A percentile compares a stretch with the other conserved stretches of the same genome.
phyloP scores from a whole-genome alignment of 2,113 vertebrate species.

The Dicentrarchus labrax region DNA sequence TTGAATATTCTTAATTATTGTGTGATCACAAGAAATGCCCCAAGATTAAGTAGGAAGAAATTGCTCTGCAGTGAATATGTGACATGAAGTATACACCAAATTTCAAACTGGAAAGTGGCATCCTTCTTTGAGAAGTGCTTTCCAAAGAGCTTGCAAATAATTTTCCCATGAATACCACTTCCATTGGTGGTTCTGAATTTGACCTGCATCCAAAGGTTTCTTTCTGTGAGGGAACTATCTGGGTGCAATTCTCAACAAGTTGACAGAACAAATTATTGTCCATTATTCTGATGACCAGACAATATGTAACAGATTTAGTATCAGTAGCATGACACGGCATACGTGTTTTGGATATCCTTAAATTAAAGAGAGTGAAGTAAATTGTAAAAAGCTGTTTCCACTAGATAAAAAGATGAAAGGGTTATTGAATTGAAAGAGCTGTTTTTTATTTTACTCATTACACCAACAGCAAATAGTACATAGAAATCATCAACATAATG shows the following conservation, averaged over 20 bases:
- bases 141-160: neutral
- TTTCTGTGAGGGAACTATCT: neutral
- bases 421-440: constrained; percentile 6
- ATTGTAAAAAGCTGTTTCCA: neutral
- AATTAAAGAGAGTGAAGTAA: neutral
- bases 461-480: constrained; percentile 15
- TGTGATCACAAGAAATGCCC: neutral
- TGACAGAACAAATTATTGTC: neutral
- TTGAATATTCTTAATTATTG: neutral
- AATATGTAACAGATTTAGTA: too few relatives aligned
- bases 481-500: constrained; percentile 52
- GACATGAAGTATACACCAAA: neutral
- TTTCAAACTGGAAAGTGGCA: neutral
- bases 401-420: constrained; percentile 14
- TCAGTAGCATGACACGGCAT: neutral
- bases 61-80: neutral
- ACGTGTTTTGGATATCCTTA: constrained; percentile 1
- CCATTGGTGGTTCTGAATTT: neutral
- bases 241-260: neutral
- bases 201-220: neutral
- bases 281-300: too few relatives aligned
- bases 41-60: too few relatives aligned
- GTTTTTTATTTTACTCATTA: constrained; percentile 26
- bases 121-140: neutral
- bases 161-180: neutral